Percentiles rank a stretch among this genome's conserved stretches.
Conservation (phyloP, 1,140 invertebrate genomes). For the Teleopsis dalmanni region DNA sequence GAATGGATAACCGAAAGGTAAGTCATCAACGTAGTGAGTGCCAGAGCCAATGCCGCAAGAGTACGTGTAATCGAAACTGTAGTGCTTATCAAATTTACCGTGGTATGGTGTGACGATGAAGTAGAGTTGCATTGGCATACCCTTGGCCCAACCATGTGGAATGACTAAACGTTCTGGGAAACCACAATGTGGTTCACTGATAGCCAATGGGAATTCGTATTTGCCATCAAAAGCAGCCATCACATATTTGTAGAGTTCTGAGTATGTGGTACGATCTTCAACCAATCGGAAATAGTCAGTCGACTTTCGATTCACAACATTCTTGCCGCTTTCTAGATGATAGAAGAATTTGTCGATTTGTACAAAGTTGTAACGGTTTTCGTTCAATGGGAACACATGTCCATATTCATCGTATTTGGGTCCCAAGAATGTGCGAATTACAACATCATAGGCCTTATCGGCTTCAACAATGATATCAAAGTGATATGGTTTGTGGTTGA, state of each 20-base stretch:
- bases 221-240: conserved; percentile 46
- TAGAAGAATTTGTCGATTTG: conserved; percentile 62
- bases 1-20: conserved; percentile 44
- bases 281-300: conserved; percentile 56
- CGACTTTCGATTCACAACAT: conserved; percentile 58
- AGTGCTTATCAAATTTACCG: conserved; percentile 32
- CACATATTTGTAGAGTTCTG: conserved; percentile 52
- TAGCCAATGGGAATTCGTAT: conserved; percentile 47
- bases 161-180: conserved; percentile 54
- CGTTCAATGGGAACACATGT: conserved; percentile 50
- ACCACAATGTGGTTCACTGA: conserved; percentile 48
- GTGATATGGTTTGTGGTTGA: conserved; percentile 61
- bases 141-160: conserved; percentile 53
- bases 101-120: conserved; percentile 45
- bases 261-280: conserved; percentile 56
- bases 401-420: conserved; percentile 52
- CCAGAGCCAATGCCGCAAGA: conserved; percentile 30
- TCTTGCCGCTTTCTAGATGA: conserved; percentile 56
- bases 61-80: conserved; percentile 28
- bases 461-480: conserved; percentile 48
- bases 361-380: conserved; percentile 57
- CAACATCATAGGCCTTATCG: conserved; percentile 46
- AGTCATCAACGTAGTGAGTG: conserved; percentile 30
- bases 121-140: conserved; percentile 56
- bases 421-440: conserved; percentile 51